These are phyloP conservation scores for Rhyacichthys aspro DNA, from an alignment of 2,797 vertebrate species.

Conservation along the genomic window DNA sequence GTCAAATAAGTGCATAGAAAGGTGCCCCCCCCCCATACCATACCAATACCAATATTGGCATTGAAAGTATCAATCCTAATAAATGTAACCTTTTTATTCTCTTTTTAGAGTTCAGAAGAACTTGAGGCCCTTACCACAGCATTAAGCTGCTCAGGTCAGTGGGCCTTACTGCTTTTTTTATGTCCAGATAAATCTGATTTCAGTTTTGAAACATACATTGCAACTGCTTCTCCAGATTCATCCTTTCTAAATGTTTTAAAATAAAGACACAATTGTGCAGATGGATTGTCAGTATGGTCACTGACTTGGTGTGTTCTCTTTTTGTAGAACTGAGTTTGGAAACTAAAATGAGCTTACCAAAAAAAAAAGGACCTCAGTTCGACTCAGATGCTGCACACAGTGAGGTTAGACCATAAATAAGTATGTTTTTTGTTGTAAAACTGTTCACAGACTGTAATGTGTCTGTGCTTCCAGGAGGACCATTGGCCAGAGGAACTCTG, in stretches of 20 bases:
- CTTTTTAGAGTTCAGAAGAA: constrained; percentile 60
- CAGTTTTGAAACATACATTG: too few relatives aligned
- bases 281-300: not conserved
- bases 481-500: constrained; percentile 35
- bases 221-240: too few relatives aligned
- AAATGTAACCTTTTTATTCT: not conserved
- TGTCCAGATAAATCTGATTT: not conserved
- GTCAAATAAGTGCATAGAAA: too few relatives aligned
- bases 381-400: constrained; percentile 4
- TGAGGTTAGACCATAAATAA: constrained; percentile 37
- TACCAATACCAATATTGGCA: too few relatives aligned
- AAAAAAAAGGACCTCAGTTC: not conserved
- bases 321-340: constrained; percentile 10
- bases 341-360: not conserved
- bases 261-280: too few relatives aligned
- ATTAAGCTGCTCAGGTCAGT: constrained; percentile 31
- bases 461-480: constrained; percentile 29
- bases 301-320: not conserved
- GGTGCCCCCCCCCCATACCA: too few relatives aligned
- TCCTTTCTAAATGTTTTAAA: too few relatives aligned
- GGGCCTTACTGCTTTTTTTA: not conserved
- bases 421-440: not conserved
- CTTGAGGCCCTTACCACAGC: constrained; percentile 25
- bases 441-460: not conserved
- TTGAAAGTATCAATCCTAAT: too few relatives aligned